Percentiles rank a stretch among this genome's conserved stretches.
These are phyloP conservation scores for Mormyrops boulengeri DNA, from an alignment of 2,797 vertebrate genomes.

Conservation along the genomic window DNA sequence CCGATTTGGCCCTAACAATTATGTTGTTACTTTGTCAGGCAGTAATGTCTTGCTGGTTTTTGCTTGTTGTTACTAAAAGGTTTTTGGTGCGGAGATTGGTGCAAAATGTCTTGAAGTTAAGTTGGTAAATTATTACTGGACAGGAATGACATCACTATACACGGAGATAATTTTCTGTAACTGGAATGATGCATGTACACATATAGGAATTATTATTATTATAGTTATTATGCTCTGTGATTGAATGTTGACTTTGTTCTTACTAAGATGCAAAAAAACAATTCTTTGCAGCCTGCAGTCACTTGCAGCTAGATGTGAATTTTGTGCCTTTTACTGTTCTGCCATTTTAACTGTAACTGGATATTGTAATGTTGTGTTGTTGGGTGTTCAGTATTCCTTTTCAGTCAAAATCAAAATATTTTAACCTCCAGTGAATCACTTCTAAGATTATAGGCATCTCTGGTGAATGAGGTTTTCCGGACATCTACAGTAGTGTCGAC, in stretches of 20 bases:
- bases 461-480: background rate
- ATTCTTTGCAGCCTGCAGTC: background rate
- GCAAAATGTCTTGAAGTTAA: background rate
- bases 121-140: background rate
- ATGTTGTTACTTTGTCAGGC: conserved; percentile 2
- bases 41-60: background rate
- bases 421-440: background rate
- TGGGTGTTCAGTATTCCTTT: background rate
- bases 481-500: background rate
- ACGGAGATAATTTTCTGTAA: background rate
- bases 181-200: background rate
- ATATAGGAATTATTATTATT: background rate
- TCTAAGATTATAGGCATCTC: background rate
- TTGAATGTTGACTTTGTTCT: background rate
- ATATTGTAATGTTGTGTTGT: background rate
- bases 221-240: background rate
- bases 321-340: background rate
- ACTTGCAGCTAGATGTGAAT: background rate
- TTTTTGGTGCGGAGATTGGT: background rate
- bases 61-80: background rate
- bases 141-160: background rate
- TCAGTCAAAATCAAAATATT: background rate
- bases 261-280: background rate
- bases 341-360: background rate
- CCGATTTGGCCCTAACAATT: conserved; percentile 7